Percentiles rank a stretch among this genome's conserved stretches.
Evolutionary conservation across 2,797 vertebrate genomes (phyloP).

Genomic region (Bradypus variegatus): DNA sequence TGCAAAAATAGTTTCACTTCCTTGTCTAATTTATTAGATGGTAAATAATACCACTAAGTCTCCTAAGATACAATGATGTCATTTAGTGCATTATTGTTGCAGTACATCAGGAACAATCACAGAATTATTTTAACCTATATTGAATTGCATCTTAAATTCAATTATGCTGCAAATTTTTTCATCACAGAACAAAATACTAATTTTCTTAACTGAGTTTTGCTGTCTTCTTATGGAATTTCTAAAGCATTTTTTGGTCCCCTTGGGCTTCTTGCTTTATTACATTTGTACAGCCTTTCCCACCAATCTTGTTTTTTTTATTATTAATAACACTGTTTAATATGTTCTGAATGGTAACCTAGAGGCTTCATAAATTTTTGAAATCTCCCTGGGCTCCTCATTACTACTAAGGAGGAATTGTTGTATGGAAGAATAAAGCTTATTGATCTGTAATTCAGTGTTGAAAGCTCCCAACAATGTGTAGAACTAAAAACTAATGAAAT

Average conservation of each 20-base stretch:
- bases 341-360: constrained; percentile 19
- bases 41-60: neutral
- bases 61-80: constrained; percentile 1
- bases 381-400: neutral
- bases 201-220: constrained; percentile 41
- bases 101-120: neutral
- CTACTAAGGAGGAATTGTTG: neutral
- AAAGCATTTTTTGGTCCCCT: neutral
- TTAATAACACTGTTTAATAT: constrained; percentile 53
- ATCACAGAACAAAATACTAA: constrained; percentile 7
- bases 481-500: neutral
- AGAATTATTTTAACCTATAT: neutral
- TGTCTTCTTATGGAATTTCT: neutral
- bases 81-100: neutral
- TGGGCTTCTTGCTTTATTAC: constrained; percentile 20
- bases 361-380: constrained; percentile 7
- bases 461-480: neutral
- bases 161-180: constrained; percentile 33
- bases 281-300: neutral
- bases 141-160: constrained; percentile 33
- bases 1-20: neutral
- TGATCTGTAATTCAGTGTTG: neutral
- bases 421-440: neutral
- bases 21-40: neutral
- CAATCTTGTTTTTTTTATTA: constrained; percentile 19